Percentiles rank a stretch among this genome's conserved stretches.
Conservation (phyloP, 92 coral and sea anemone species). For the Actinernus sp. region DNA sequence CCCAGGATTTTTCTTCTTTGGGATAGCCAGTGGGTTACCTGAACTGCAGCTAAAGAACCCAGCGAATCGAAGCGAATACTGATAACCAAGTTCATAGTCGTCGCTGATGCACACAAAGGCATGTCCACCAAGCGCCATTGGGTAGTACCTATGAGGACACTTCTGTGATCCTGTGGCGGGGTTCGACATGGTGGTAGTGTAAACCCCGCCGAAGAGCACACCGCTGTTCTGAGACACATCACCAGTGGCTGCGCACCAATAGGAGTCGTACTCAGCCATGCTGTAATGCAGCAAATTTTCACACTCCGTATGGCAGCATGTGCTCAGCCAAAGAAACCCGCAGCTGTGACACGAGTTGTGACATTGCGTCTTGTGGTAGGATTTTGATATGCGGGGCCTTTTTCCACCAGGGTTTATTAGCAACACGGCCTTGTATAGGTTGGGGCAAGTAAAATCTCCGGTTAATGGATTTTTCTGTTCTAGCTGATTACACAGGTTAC, state of each 20-base stretch:
- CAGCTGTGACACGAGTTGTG: conserved; percentile 46
- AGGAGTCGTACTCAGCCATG: conserved; percentile 66
- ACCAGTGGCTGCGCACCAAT: conserved; percentile 84
- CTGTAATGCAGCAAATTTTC: conserved; percentile 67
- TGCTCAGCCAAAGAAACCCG: conserved; percentile 60
- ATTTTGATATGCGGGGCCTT: conserved; percentile 41
- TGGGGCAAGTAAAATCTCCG: conserved; percentile 63
- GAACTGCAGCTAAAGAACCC: conserved; percentile 89
- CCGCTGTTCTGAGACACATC: conserved; percentile 35
- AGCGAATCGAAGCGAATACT: conserved; percentile 70
- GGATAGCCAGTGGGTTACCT: conserved; percentile 85
- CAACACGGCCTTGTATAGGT: conserved; percentile 44
- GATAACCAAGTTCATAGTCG: conserved; percentile 81
- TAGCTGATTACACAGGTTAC: conserved; percentile 55
- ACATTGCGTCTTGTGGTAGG: conserved; percentile 72
- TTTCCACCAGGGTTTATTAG: conserved; percentile 52
- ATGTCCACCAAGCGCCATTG: conserved; percentile 78
- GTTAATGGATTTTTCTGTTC: conserved; percentile 74
- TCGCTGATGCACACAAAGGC: conserved; percentile 85
- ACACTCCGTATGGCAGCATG: conserved; percentile 61
- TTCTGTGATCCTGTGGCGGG: conserved; percentile 78
- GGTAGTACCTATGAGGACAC: conserved; percentile 82
- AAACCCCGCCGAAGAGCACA: conserved; percentile 84
- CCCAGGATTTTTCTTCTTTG: conserved; percentile 1
- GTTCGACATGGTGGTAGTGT: conserved; percentile 66